These are phyloP conservation scores for Sinopyrophorus schimmeli DNA, from an alignment of 2,888 invertebrate genomes.

Conservation along the genomic window DNA sequence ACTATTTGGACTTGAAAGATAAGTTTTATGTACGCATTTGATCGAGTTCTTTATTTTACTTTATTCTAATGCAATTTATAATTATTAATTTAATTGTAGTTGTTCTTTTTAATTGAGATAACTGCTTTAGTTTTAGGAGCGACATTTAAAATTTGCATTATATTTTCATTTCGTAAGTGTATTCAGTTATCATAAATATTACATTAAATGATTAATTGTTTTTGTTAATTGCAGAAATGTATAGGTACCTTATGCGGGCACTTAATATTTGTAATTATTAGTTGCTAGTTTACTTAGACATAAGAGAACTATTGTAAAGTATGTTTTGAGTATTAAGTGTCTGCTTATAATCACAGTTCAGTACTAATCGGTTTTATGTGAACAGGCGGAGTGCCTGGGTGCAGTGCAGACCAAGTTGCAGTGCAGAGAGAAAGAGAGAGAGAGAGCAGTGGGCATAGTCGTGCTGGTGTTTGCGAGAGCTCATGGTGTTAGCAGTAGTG, in stretches of 20 bases:
- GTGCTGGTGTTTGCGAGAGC: conserved; percentile 35
- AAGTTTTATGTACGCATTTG: too few relatives aligned
- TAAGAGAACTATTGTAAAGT: neutral
- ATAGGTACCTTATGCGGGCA: conserved; percentile 10
- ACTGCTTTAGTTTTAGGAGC: conserved; percentile 19
- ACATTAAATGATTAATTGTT: conserved; percentile 25
- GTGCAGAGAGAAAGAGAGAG: too few relatives aligned
- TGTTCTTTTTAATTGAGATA: too few relatives aligned
- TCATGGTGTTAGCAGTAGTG: conserved; percentile 36
- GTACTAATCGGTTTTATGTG: conserved; percentile 40
- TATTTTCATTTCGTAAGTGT: conserved; percentile 23
- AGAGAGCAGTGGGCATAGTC: conserved; percentile 49
- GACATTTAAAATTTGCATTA: conserved; percentile 5
- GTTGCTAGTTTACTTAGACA: neutral
- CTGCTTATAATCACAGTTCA: conserved; percentile 17
- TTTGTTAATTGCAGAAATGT: conserved; percentile 28
- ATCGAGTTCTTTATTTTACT: too few relatives aligned
- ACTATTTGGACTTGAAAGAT: too few relatives aligned
- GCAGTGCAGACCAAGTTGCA: conserved; percentile 49
- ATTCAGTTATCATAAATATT: conserved; percentile 26
- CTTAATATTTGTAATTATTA: conserved; percentile 14
- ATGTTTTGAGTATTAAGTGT: conserved; percentile 23
- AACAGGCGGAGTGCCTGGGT: conserved; percentile 42
- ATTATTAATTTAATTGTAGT: too few relatives aligned
- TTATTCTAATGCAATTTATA: too few relatives aligned